Evolutionary conservation across 2,797 vertebrate species (phyloP).

Genomic region (Hyperoplus immaculatus): DNA sequence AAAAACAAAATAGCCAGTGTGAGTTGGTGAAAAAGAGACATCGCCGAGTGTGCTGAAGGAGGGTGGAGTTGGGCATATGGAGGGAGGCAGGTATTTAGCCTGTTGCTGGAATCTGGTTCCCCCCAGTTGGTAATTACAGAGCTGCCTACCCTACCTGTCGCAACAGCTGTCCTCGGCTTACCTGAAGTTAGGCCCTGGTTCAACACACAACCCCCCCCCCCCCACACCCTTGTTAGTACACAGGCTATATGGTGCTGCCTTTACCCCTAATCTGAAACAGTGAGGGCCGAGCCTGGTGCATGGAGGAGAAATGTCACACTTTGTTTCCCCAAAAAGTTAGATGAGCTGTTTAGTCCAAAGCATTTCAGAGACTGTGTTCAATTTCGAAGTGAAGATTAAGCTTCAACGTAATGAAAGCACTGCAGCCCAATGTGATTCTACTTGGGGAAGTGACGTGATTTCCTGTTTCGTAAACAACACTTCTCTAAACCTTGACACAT

Average conservation of each 20-base stretch:
- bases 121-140: slow-evolving; percentile 87
- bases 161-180: slow-evolving; percentile 88
- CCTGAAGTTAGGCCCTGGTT: slow-evolving; percentile 77
- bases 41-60: slow-evolving; percentile 44
- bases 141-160: slow-evolving; percentile 84
- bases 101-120: slow-evolving; percentile 86
- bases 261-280: slow-evolving; percentile 41
- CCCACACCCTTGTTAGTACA: slow-evolving; percentile 69
- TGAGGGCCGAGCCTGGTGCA: slow-evolving; percentile 1
- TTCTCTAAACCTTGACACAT: slow-evolving; percentile 62
- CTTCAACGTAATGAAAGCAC: slow-evolving; percentile 33
- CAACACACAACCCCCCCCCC: slow-evolving; percentile 77
- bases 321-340: background rate
- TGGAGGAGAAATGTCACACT: slow-evolving; percentile 4
- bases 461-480: slow-evolving; percentile 78
- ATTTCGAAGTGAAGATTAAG: slow-evolving; percentile 61
- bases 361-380: slow-evolving; percentile 20
- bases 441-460: slow-evolving; percentile 75
- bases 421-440: slow-evolving; percentile 41
- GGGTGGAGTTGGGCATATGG: slow-evolving; percentile 63
- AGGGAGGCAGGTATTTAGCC: slow-evolving; percentile 83
- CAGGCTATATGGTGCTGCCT: slow-evolving; percentile 50
- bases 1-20: background rate
- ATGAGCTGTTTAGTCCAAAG: background rate
- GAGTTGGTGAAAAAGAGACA: slow-evolving; percentile 35